Evolutionary conservation across 2,888 invertebrate genomes (phyloP), one percentile per base, ranked within the genome.

Genomic region (Cephus sareptanus): DNA sequence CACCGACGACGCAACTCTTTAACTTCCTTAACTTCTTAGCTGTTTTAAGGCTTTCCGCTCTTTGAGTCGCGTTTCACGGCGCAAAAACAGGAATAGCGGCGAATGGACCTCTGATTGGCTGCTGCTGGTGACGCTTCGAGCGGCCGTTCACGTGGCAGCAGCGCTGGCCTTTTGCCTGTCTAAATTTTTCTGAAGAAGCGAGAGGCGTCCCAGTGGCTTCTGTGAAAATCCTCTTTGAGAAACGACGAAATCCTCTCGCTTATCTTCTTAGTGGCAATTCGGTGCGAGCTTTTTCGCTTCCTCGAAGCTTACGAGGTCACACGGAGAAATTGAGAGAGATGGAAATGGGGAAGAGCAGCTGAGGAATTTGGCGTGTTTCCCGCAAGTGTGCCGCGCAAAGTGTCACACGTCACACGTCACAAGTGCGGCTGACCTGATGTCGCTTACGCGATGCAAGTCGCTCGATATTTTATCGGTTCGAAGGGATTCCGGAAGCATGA

Each of bases 401-500:
- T 34, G 34, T 34, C 9, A 34, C 33, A 0, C 33, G 33, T 33
- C 33, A 33, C 33, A 33, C 33, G 33, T 33, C 9, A 34, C 34
- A 34, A 6, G 12, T 12, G 35, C 35, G 35, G 35, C 12, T 12
- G 35, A 35, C 9, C n/a, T 75, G 82, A 85, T 85, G 81, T 82
- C 81, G 86, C 83, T 85, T 83, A 86, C 82, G 85, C 85, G 84
- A 85, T 85, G 85, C 83, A 85, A 85, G 84, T 85, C 87, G 87
- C 85, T 89, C 89, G 87, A 89, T 89, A 89, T 87, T 88, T 88
- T 85, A 85, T 84, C 84, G 84, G 86, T 87, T 89, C 86, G 87
- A 86, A 87, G 84, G 85, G 84, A 89, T 88, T 89, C 86, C 86
- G 87, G 86, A 88, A 87, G 87, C 87, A 89, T 88, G 87, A 89